These are phyloP conservation scores for Eleutherodactylus coqui DNA, from an alignment of 2,797 vertebrate genomes.

Conservation along the genomic window DNA sequence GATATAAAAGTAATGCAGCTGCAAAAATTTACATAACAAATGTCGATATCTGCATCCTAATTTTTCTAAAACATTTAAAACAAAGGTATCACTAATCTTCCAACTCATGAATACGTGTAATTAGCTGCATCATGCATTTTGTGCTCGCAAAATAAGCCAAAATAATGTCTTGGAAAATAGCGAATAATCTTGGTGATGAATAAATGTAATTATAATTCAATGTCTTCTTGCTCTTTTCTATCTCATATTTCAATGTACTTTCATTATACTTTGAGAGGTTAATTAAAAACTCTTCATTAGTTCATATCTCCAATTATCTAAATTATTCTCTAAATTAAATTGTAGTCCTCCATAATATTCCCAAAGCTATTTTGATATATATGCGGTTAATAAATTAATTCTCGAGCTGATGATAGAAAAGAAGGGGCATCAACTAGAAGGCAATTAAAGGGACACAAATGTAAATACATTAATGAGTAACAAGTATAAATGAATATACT, in stretches of 20 bases:
- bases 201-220: slow-evolving; percentile 39
- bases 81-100: not conserved
- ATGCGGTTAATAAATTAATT: slow-evolving; percentile 15
- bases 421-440: not conserved
- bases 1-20: not conserved
- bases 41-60: not conserved
- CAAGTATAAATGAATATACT: not conserved
- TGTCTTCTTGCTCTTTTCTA: slow-evolving; percentile 3
- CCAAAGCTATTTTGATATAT: slow-evolving; percentile 26
- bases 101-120: not conserved
- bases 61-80: not conserved
- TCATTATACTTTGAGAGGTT: slow-evolving; percentile 39
- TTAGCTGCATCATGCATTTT: not conserved
- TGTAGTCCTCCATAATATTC: slow-evolving; percentile 16
- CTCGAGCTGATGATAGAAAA: not conserved
- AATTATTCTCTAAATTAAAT: slow-evolving; percentile 45
- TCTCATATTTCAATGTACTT: slow-evolving; percentile 30
- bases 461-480: not conserved
- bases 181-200: slow-evolving; percentile 23
- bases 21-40: not conserved
- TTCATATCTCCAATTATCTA: slow-evolving; percentile 45
- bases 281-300: slow-evolving; percentile 50
- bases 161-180: not conserved
- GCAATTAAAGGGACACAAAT: not conserved
- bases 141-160: not conserved